Evolutionary conservation across 2,797 vertebrate genomes (phyloP).

Genomic region (Tapera naevia): DNA sequence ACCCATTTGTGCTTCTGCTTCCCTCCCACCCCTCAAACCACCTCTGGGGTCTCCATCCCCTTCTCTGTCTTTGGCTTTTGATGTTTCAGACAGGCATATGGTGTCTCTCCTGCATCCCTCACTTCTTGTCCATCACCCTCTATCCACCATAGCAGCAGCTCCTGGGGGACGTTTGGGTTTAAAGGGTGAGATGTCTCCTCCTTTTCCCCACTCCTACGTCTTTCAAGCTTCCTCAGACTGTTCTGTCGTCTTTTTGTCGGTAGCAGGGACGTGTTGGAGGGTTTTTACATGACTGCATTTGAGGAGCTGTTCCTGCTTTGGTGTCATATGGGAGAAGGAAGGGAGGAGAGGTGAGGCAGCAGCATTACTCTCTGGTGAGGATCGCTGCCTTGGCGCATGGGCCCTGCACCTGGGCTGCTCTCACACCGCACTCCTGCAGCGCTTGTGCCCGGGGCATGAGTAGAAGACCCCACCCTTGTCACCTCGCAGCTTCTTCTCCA

Average conservation of each 20-base stretch:
- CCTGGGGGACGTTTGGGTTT: not conserved
- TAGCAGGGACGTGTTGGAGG: not conserved
- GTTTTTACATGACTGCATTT: not conserved
- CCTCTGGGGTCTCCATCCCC: not conserved
- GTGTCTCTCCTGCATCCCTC: not conserved
- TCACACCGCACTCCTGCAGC: rapidly evolving
- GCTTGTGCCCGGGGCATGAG: not conserved
- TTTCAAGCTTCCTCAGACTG: not conserved
- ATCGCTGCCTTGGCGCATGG: not conserved
- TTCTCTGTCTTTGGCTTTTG: not conserved
- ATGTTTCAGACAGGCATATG: slow-evolving; percentile 8
- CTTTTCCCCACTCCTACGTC: not conserved
- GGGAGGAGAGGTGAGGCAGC: not conserved
- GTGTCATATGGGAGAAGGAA: not conserved
- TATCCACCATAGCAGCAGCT: not conserved
- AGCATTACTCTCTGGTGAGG: not conserved
- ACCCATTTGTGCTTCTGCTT: not conserved
- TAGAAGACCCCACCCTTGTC: not conserved
- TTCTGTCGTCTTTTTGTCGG: not conserved
- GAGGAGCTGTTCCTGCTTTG: not conserved
- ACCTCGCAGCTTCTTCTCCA: not conserved
- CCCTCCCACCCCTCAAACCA: not conserved
- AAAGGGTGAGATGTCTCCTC: not conserved
- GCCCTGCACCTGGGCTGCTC: not conserved
- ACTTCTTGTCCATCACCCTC: not conserved